Evolutionary conservation across 1,140 invertebrate species (phyloP), one percentile per base, ranked within the genome.

Genomic region (Drosophila miranda): DNA sequence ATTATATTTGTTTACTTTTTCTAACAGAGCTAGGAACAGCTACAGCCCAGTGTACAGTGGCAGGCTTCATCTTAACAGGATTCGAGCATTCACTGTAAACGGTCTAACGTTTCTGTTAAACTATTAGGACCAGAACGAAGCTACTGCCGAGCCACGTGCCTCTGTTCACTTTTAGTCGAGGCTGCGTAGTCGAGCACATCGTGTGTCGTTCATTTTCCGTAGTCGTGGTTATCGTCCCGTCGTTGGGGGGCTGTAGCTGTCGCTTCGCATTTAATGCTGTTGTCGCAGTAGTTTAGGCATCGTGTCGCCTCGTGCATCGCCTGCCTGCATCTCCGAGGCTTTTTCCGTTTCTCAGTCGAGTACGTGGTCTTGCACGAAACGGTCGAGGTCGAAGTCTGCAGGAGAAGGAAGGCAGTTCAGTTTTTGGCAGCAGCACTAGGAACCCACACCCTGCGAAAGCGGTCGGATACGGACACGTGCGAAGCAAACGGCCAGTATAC

Each of bases 1-100:
- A 13, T 13, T 38, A 28, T 62, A 63, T 63, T 83, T 81, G 79
- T 82, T 81, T 81, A 83, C 79, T 60, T 78, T 74, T 59, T 51
- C 42, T 63, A 74, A 81, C 78, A 81, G 62, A 83, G 55, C 74
- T 62, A 62, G 73, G 58, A 76, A 68, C 68, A 62, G 69, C 62
- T 63, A 74, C 69, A 44, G 61, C 13, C n/a, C 43, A 49, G 42
- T 2, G 3, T 54, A 13, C 34, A 38, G 34, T 38, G 34, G 9
- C 11, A 38, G 34, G 11, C 3, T 4, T 11, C 34, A 3, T 4
- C 34, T 11, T 2, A 66, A 75, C 60, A 75, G 72, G 14, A 38
- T 21, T 43, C 53, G 75, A 77, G 21, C 43, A 46, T 13, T 23
- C n/a, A 1, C 73, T 79, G 78, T 81, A 61, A 60, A 16, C 11